These are phyloP conservation scores for Streptopelia turtur DNA, from an alignment of 2,797 vertebrate species.

Conservation along the genomic window DNA sequence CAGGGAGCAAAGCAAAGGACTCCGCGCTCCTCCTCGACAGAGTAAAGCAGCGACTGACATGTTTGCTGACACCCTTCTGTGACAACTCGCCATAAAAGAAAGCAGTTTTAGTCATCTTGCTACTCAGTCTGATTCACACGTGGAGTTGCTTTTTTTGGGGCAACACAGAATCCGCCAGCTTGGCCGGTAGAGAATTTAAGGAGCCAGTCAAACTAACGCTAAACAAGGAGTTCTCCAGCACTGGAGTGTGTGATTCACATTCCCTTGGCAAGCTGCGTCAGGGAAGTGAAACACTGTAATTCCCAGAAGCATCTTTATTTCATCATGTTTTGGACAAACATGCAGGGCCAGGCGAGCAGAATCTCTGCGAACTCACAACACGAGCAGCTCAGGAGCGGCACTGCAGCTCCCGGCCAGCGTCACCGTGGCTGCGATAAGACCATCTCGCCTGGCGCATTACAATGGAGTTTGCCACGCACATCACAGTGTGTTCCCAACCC, in stretches of 20 bases:
- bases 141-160: conserved; percentile 46
- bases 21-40: not conserved
- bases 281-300: not conserved
- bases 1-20: conserved; percentile 15
- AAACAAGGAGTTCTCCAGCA: conserved; percentile 25
- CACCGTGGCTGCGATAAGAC: not conserved
- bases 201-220: not conserved
- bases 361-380: not conserved
- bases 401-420: no score
- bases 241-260: conserved; percentile 21
- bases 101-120: conserved; percentile 65
- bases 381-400: no score
- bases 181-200: not conserved
- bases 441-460: not conserved
- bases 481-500: not conserved
- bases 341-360: not conserved
- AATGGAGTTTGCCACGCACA: conserved; percentile 5
- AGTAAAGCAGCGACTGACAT: conserved; percentile 45
- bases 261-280: conserved; percentile 29
- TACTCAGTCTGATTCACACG: conserved; percentile 67
- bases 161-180: not conserved
- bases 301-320: conserved; percentile 23
- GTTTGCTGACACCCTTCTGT: conserved; percentile 64
- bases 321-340: not conserved
- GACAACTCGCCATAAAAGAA: conserved; percentile 35